Percentiles rank a stretch among this genome's conserved stretches.
phyloP scores from a whole-genome alignment of 2,888 invertebrate genomes.

The Drosophila lacicola region DNA sequence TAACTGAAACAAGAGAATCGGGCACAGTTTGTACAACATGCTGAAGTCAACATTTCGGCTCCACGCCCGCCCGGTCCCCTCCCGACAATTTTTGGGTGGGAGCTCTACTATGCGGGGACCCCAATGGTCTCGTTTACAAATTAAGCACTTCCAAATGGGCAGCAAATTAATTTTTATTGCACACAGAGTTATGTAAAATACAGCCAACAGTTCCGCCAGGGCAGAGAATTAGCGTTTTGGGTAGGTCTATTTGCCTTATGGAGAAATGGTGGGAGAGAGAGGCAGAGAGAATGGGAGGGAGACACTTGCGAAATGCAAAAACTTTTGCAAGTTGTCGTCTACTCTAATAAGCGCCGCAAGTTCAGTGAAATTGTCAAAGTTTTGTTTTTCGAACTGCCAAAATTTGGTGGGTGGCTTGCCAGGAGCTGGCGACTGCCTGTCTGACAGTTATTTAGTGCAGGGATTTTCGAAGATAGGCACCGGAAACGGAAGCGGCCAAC shows the following conservation, averaged over 20 bases:
- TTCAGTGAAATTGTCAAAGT: constrained; percentile 72
- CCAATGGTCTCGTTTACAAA: constrained; percentile 79
- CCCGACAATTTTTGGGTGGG: constrained; percentile 28
- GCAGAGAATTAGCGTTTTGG: constrained; percentile 17
- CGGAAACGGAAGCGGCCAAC: constrained; percentile 73
- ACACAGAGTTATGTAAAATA: constrained; percentile 78
- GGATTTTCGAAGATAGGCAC: constrained; percentile 69
- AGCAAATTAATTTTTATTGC: constrained; percentile 81
- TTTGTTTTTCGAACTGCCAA: constrained; percentile 38
- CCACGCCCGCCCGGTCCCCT: constrained; percentile 2
- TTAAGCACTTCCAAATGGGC: constrained; percentile 81
- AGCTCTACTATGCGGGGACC: constrained; percentile 50
- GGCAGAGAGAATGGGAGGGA: neutral
- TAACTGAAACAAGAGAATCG: constrained; percentile 19
- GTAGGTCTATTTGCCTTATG: constrained; percentile 17
- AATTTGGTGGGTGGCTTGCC: constrained; percentile 10
- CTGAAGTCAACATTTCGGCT: constrained; percentile 41
- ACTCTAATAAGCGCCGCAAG: constrained; percentile 43
- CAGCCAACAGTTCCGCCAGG: constrained; percentile 40
- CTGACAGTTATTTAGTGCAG: constrained; percentile 75
- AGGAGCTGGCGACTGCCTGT: constrained; percentile 20
- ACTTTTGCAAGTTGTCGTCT: constrained; percentile 56
- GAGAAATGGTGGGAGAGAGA: neutral
- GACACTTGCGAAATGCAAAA: constrained; percentile 65
- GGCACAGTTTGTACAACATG: constrained; percentile 41